Percentiles rank a stretch among this genome's conserved stretches.
These are phyloP conservation scores for Drosophila tani DNA, from an alignment of 1,140 invertebrate genomes.

Conservation along the genomic window DNA sequence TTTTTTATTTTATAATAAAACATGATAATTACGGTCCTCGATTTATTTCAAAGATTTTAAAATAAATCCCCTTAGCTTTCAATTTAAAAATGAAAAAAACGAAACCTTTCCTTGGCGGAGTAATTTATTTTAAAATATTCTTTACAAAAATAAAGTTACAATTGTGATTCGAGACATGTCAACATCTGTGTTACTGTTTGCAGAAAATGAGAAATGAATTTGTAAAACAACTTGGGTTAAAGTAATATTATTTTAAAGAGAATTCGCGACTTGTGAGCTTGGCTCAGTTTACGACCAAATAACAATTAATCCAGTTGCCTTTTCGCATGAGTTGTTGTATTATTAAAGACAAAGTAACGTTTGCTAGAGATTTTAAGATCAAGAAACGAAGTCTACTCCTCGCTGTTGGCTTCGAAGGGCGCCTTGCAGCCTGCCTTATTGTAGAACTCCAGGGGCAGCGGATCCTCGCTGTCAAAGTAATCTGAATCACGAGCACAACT, in stretches of 20 bases:
- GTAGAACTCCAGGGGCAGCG: conserved; percentile 66
- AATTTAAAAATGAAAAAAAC: neutral
- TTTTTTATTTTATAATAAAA: too few species aligned
- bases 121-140: neutral
- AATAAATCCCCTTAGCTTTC: neutral
- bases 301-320: conserved; percentile 5
- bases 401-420: conserved; percentile 36
- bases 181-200: conserved; percentile 2
- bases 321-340: neutral
- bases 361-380: neutral
- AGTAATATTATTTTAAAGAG: neutral
- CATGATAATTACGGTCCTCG: too few species aligned
- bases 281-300: neutral
- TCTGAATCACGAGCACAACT: conserved; percentile 73
- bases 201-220: conserved; percentile 3
- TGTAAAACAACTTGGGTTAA: neutral
- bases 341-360: neutral
- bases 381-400: neutral
- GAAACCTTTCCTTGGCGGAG: neutral
- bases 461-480: conserved; percentile 57
- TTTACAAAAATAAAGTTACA: neutral
- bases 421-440: conserved; percentile 67
- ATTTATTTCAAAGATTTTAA: neutral
- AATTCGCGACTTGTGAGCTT: neutral
- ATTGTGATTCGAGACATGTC: conserved; percentile 1